These are phyloP conservation scores for Pocillopora grandis DNA, from an alignment of 92 coral and sea anemone species.

Conservation along the genomic window DNA sequence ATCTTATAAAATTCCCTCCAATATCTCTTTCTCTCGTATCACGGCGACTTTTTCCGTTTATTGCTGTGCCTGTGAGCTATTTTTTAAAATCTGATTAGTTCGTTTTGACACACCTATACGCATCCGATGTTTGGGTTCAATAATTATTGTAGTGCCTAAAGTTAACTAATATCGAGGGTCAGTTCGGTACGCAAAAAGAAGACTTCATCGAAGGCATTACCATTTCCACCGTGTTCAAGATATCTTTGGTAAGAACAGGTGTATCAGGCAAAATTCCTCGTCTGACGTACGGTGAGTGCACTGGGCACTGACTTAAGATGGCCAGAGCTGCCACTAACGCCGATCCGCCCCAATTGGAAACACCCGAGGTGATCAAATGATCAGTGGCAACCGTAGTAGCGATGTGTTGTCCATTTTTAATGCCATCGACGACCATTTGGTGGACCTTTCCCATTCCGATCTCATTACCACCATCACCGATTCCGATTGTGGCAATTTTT, in stretches of 20 bases:
- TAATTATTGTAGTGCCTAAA: too few species aligned
- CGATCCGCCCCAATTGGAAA: slow-evolving; percentile 81
- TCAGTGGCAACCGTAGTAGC: slow-evolving; percentile 75
- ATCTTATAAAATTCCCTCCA: too few species aligned
- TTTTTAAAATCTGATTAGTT: too few species aligned
- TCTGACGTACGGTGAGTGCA: slow-evolving; percentile 64
- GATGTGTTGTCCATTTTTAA: slow-evolving; percentile 67
- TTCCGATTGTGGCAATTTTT: slow-evolving; percentile 70
- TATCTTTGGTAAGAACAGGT: slow-evolving; percentile 6
- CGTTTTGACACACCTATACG: too few species aligned
- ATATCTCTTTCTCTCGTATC: too few species aligned
- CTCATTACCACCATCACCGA: slow-evolving; percentile 99
- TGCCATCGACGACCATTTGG: slow-evolving; percentile 56
- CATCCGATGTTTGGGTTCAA: too few species aligned
- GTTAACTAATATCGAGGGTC: slow-evolving; percentile 3
- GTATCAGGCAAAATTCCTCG: slow-evolving; percentile 36
- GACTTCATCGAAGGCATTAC: slow-evolving; percentile 20
- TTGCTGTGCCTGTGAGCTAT: too few species aligned
- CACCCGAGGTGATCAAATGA: slow-evolving; percentile 92
- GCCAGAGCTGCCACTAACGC: slow-evolving; percentile 56
- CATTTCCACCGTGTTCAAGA: slow-evolving; percentile 48
- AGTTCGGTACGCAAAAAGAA: too few species aligned
- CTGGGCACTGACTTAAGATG: slow-evolving; percentile 60
- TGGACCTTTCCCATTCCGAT: slow-evolving; percentile 95
- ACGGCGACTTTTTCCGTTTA: too few species aligned